phyloP scores from a whole-genome alignment of 2,888 invertebrate genomes.

The Penaeus monodon region DNA sequence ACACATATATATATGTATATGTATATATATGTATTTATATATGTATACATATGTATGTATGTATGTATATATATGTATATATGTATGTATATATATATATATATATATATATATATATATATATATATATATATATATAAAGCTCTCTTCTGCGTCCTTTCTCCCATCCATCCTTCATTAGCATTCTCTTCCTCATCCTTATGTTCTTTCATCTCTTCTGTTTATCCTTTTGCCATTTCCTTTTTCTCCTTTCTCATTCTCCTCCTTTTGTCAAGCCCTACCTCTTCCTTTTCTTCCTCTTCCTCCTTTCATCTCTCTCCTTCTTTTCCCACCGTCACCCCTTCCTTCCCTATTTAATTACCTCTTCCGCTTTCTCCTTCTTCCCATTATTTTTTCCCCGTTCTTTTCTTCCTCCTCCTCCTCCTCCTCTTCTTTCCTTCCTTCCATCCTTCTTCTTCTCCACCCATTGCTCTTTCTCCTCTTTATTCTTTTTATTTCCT shows the following conservation, averaged over 20 bases:
- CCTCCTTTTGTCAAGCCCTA: not conserved
- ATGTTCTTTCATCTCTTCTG: not conserved
- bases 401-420: not conserved
- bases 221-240: not conserved
- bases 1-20: too few species aligned
- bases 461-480: not conserved
- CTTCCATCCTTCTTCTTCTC: not conserved
- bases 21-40: too few species aligned
- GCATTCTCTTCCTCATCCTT: not conserved
- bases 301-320: not conserved
- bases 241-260: not conserved
- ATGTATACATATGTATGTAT: too few species aligned
- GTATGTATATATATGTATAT: too few species aligned
- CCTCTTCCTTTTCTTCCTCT: not conserved
- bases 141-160: too few species aligned
- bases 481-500: not conserved
- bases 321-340: not conserved
- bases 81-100: too few species aligned
- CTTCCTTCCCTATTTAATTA: not conserved
- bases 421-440: too few species aligned
- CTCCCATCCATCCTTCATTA: too few species aligned
- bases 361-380: not conserved
- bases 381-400: not conserved
- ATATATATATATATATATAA: too few species aligned
- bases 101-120: too few species aligned